These are phyloP conservation scores for Acrossocheilus wenchowensis DNA, from an alignment of 2,797 vertebrate genomes.

Conservation along the genomic window DNA sequence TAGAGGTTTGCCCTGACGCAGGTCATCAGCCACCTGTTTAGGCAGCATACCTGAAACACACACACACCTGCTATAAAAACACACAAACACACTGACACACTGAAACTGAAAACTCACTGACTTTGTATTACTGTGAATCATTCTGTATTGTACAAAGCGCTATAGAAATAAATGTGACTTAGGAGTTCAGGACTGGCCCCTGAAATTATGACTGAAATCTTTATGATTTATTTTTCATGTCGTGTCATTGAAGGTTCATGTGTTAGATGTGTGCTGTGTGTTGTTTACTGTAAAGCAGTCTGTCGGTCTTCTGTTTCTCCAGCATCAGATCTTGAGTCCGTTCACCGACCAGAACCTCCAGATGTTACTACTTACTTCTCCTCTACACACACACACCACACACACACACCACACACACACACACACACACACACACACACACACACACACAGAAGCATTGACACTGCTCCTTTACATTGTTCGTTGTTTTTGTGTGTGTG, in stretches of 20 bases:
- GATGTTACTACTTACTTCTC: slow-evolving; percentile 92
- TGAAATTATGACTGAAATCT: neutral
- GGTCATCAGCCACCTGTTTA: slow-evolving; percentile 84
- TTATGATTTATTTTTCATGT: neutral
- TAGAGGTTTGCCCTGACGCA: slow-evolving; percentile 80
- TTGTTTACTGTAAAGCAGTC: slow-evolving; percentile 84
- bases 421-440: slow-evolving; percentile 7
- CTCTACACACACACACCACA: slow-evolving; percentile 82
- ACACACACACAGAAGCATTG: too few species aligned
- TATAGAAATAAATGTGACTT: neutral
- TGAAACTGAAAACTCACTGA: slow-evolving; percentile 17
- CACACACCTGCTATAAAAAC: neutral
- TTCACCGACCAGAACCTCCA: slow-evolving; percentile 86
- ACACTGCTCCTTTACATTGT: too few species aligned
- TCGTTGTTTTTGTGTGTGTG: too few species aligned
- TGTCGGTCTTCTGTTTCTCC: slow-evolving; percentile 87
- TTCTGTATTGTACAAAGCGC: neutral
- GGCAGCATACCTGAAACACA: slow-evolving; percentile 83
- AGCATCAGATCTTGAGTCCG: slow-evolving; percentile 86
- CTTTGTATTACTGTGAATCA: neutral
- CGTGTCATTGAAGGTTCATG: neutral
- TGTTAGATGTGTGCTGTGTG: too few species aligned
- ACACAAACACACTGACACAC: neutral
- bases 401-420: too few species aligned
- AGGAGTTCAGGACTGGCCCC: neutral